These are phyloP conservation scores for Turritopsis dohrnii DNA, from an alignment of 30 jellyfish, hydroid and myxozoan species.

Conservation along the genomic window DNA sequence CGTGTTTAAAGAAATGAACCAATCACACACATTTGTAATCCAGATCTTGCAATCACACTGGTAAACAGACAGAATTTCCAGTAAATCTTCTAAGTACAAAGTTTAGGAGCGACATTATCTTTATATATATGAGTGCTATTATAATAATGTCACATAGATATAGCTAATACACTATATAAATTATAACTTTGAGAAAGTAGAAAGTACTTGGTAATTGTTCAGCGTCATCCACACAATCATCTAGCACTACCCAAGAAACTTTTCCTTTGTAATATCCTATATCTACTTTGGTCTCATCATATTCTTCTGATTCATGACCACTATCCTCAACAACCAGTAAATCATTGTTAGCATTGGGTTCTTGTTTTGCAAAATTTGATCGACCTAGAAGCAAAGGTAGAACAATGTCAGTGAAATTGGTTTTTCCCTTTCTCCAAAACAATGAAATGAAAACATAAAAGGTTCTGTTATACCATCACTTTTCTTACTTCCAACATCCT, in stretches of 20 bases:
- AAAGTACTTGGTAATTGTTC: slow-evolving; percentile 6
- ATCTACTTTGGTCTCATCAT: slow-evolving; percentile 63
- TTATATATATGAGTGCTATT: too few species aligned
- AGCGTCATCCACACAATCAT: slow-evolving; percentile 35
- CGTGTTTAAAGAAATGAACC: too few species aligned
- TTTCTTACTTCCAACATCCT: not conserved
- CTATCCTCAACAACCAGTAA: not conserved
- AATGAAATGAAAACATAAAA: not conserved
- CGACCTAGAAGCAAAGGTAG: not conserved
- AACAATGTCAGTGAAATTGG: not conserved
- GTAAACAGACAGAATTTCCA: too few species aligned
- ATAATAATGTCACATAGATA: too few species aligned
- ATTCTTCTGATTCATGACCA: slow-evolving; percentile 21
- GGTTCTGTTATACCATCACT: not conserved
- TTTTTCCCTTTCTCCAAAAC: not conserved
- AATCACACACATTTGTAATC: too few species aligned
- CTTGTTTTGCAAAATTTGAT: not conserved
- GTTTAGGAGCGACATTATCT: too few species aligned
- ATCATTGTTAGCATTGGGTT: not conserved
- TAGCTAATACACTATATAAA: too few species aligned
- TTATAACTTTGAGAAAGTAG: not conserved
- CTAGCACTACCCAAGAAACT: slow-evolving; percentile 93
- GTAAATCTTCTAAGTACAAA: too few species aligned
- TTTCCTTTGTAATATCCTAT: slow-evolving; percentile 40
- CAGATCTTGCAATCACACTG: too few species aligned